Percentiles rank a stretch among this genome's conserved stretches.
phyloP scores from a whole-genome alignment of 2,113 vertebrate genomes.

The Brachyhypopomus gauderio region DNA sequence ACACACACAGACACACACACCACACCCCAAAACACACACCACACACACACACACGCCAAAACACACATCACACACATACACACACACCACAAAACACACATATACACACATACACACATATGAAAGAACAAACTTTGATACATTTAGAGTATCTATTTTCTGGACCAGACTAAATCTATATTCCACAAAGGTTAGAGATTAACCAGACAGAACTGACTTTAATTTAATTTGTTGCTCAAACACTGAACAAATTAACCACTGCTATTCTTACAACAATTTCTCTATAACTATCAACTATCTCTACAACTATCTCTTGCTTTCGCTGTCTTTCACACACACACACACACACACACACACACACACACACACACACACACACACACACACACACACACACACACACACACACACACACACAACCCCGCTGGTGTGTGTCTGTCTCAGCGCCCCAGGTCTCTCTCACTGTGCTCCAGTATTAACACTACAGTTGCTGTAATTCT shows the following conservation, averaged over 20 bases:
- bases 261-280: slow-evolving; percentile 9
- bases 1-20: too few relatives aligned
- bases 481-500: slow-evolving; percentile 54
- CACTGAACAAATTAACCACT: background rate
- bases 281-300: too few relatives aligned
- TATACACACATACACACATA: slow-evolving; percentile 24
- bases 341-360: slow-evolving; percentile 45
- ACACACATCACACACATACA: background rate
- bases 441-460: slow-evolving; percentile 15
- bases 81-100: slow-evolving; percentile 55
- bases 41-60: background rate
- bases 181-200: slow-evolving; percentile 16
- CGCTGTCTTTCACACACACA: slow-evolving; percentile 58
- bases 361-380: slow-evolving; percentile 24
- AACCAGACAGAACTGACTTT: slow-evolving; percentile 14
- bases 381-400: slow-evolving; percentile 29
- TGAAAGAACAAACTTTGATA: too few relatives aligned
- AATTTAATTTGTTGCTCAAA: slow-evolving; percentile 25
- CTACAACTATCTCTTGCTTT: background rate
- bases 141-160: background rate
- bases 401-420: slow-evolving; percentile 21
- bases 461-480: slow-evolving; percentile 44
- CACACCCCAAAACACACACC: too few relatives aligned
- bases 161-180: slow-evolving; percentile 26
- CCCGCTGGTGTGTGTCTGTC: background rate